A percentile compares a stretch with the other conserved stretches of the same genome.
These are phyloP conservation scores for Benthosema pterotum DNA, from an alignment of 2,797 vertebrate genomes.

Conservation along the genomic window DNA sequence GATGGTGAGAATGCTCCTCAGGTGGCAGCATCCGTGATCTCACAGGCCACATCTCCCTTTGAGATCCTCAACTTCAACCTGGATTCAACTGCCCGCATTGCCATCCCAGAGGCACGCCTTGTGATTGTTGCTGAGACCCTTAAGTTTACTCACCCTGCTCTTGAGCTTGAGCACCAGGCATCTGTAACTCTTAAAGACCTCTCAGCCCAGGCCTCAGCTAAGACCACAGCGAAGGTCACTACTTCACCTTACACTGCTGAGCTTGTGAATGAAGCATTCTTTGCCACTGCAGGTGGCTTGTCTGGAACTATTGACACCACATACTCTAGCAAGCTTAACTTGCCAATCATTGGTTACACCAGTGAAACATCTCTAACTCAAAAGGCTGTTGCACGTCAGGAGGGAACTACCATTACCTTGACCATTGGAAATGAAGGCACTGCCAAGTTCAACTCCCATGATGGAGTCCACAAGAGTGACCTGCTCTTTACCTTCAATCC, in stretches of 20 bases:
- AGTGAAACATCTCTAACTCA: conserved; percentile 78
- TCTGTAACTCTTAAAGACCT: conserved; percentile 79
- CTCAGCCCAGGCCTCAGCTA: conserved; percentile 80
- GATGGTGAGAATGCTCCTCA: conserved; percentile 73
- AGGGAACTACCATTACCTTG: conserved; percentile 71
- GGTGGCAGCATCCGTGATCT: conserved; percentile 80
- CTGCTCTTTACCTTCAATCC: conserved; percentile 75
- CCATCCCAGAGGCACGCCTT: conserved; percentile 79
- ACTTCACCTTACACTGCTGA: conserved; percentile 79
- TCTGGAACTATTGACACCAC: conserved; percentile 79
- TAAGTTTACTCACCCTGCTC: conserved; percentile 75
- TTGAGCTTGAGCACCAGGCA: conserved; percentile 83
- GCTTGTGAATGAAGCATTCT: conserved; percentile 76
- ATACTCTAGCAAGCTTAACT: conserved; percentile 82
- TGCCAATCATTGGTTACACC: conserved; percentile 76
- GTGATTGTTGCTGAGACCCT: conserved; percentile 83
- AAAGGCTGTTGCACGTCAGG: conserved; percentile 73
- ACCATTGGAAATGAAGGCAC: conserved; percentile 76
- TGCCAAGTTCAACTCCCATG: conserved; percentile 80
- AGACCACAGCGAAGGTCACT: conserved; percentile 78
- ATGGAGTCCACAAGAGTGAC: conserved; percentile 77
- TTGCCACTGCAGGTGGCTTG: conserved; percentile 82
- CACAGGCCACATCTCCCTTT: conserved; percentile 78
- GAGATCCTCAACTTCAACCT: conserved; percentile 86
- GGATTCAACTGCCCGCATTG: conserved; percentile 82